Evolutionary conservation across 2,888 invertebrate genomes (phyloP), one percentile per base, ranked within the genome.

Genomic region (Clusia tigrina): DNA sequence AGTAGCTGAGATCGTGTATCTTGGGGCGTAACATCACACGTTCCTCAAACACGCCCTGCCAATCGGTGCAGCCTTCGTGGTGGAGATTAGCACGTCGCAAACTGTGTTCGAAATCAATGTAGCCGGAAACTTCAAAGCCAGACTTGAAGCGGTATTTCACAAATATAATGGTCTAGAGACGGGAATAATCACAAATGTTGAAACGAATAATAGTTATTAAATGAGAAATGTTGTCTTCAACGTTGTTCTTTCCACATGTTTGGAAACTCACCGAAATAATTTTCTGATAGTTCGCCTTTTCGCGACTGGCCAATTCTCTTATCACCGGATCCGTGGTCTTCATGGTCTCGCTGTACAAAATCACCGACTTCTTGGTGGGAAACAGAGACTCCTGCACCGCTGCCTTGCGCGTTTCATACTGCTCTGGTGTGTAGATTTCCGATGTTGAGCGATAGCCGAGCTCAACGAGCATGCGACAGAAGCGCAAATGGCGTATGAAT

Each of bases 91-190:
- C 71, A 46, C 70, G 72, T 1, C 67, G 68, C 60, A 81, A 71
- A 56, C 83, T 83, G 48, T 76, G 68, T 22, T 78, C 83, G 79
- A 89, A 94, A 81, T 96, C 95, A 25, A 96, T 90, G 77, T 94
- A 95, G 1, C 91, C 93, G 0, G 94, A 94, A 63, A 94, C 88
- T 78, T 94, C 93, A 69, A 90, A 90, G 1, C 92, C 91, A 3
- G 88, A 86, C 65, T 86, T 88, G 10, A 89, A 90, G 64, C 86
- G 86, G 76, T 88, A 87, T 9, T 92, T 86, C 3, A 95, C 80
- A 77, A 94, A 95, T 64, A 95, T 90, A 55, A 95, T 93, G 0
- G 92, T 90, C 88, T 90, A 85, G 25, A n/a, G 74, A 64, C 66
- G 71, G 15, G 2, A 32, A 20, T 52, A 38, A 25, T 12, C 23